phyloP scores from a whole-genome alignment of 2,888 invertebrate species.

The Sphinx pinastri region DNA sequence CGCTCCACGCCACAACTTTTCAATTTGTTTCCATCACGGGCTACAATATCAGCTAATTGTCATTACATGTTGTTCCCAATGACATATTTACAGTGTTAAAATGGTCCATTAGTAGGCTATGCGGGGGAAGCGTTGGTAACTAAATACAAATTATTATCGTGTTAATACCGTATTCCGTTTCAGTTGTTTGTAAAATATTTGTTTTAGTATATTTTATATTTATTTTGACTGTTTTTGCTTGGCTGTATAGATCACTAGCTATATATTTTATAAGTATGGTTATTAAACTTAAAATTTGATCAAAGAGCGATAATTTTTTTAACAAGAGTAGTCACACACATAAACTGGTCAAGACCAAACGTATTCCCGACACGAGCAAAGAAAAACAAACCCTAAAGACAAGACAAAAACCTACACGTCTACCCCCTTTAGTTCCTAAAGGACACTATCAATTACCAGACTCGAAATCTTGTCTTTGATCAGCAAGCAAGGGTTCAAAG shows the following conservation, averaged over 20 bases:
- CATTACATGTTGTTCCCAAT: constrained; percentile 20
- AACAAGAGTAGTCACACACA: no score
- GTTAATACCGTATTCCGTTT: neutral
- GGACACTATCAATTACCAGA: constrained; percentile 14
- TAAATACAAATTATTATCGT: constrained; percentile 4
- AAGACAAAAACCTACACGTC: no score
- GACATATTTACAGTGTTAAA: constrained; percentile 5
- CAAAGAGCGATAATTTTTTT: no score
- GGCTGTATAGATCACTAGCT: no score
- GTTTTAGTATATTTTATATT: neutral
- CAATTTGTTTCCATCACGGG: constrained; percentile 27
- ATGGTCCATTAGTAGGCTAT: neutral
- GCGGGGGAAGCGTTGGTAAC: neutral
- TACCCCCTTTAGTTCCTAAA: neutral
- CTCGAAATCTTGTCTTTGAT: constrained; percentile 11
- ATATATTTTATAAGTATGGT: no score
- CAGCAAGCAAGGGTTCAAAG: neutral
- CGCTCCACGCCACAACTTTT: constrained; percentile 5
- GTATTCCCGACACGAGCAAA: no score
- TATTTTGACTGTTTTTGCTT: neutral
- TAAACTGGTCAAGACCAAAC: no score
- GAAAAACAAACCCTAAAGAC: no score
- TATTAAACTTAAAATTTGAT: no score
- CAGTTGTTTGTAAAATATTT: neutral
- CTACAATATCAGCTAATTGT: constrained; percentile 27